Evolutionary conservation across 2,888 invertebrate species (phyloP).

Genomic region (Branchinecta sandiegonensis): DNA sequence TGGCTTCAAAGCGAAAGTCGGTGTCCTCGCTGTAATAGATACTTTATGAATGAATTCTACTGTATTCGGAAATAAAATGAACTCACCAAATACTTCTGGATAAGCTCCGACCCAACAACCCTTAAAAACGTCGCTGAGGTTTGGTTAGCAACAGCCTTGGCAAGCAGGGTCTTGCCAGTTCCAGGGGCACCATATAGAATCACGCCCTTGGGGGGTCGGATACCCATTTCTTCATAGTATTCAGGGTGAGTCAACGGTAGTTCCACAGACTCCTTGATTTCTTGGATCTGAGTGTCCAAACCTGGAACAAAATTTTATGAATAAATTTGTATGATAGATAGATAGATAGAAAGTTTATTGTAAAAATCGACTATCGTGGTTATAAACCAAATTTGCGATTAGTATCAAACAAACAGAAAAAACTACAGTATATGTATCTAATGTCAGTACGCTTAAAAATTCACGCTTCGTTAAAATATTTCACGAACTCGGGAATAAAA

Average conservation of each 20-base stretch:
- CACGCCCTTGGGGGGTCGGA: conserved; percentile 97
- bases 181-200: conserved; percentile 94
- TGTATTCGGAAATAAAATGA: neutral
- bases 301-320: conserved; percentile 35
- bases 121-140: conserved; percentile 97
- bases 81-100: conserved; percentile 85
- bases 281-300: conserved; percentile 90
- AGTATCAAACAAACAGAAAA: no score
- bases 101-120: conserved; percentile 97
- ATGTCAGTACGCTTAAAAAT: no score
- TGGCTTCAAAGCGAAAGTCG: no score
- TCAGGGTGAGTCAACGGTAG: conserved; percentile 97
- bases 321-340: conserved; percentile 1
- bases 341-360: no score
- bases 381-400: no score
- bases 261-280: conserved; percentile 96
- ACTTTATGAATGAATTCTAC: neutral
- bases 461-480: no score
- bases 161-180: conserved; percentile 92
- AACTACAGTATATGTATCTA: no score
- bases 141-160: conserved; percentile 98
- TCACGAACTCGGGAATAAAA: no score
- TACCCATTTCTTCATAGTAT: conserved; percentile 99
- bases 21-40: neutral
- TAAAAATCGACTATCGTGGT: no score